These are phyloP conservation scores for Anthopleura sola DNA, from an alignment of 64 coral and sea anemone species.

Conservation along the genomic window DNA sequence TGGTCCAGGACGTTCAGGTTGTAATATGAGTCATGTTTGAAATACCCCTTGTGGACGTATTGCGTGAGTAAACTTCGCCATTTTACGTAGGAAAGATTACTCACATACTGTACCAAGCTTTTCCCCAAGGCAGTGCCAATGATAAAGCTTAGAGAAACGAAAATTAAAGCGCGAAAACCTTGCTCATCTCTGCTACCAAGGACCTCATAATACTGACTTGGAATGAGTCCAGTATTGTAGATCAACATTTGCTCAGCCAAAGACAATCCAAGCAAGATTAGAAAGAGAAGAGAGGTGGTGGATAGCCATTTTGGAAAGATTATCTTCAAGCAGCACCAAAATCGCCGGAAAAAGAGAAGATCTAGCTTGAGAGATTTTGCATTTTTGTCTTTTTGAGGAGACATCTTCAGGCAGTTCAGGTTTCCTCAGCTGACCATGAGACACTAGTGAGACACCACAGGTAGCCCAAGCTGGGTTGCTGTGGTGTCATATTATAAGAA, in stretches of 20 bases:
- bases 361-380: slow-evolving; percentile 58
- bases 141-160: slow-evolving; percentile 60
- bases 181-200: slow-evolving; percentile 66
- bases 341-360: slow-evolving; percentile 72
- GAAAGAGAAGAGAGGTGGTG: slow-evolving; percentile 65
- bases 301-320: slow-evolving; percentile 70
- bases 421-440: too few relatives aligned
- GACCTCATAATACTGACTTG: slow-evolving; percentile 88
- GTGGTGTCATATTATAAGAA: too few relatives aligned
- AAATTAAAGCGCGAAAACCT: slow-evolving; percentile 51
- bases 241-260: slow-evolving; percentile 82
- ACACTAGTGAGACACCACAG: too few relatives aligned
- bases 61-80: slow-evolving; percentile 63
- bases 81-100: slow-evolving; percentile 65
- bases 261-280: slow-evolving; percentile 72
- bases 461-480: too few relatives aligned
- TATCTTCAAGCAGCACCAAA: slow-evolving; percentile 62
- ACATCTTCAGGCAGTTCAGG: too few relatives aligned
- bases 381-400: background rate
- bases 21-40: slow-evolving; percentile 64
- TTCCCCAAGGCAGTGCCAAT: slow-evolving; percentile 66
- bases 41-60: slow-evolving; percentile 71
- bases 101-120: slow-evolving; percentile 70
- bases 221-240: slow-evolving; percentile 95
- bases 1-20: slow-evolving; percentile 77